Evolutionary conservation across 1,140 invertebrate genomes (phyloP), one percentile per base, ranked within the genome.

Genomic region (Caenorhabditis brenneri): DNA sequence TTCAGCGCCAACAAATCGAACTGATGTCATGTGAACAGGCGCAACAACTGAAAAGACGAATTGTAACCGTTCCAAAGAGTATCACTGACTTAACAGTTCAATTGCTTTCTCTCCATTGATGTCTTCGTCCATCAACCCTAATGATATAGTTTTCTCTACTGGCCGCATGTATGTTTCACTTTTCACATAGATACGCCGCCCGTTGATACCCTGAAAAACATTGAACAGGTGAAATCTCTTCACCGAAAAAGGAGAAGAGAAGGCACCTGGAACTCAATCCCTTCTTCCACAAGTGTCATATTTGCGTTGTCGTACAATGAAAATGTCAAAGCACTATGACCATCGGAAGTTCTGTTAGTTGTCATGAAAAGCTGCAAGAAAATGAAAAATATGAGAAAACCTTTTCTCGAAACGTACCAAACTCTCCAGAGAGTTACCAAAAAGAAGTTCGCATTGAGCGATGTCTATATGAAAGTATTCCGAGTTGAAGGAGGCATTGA

Each of bases 301-400:
- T 74, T 74, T 24, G 65, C 65, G n/a, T 74, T 74, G 36, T 74
- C 65, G 33, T 74, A 74, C 36, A 74, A 27, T 9, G 65, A 39
- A 46, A 74, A 74, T 12, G 65, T 74, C 27, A 74, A 29, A 42
- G 5, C 12, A 42, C 65, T 74, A n/a, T 74, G 65, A 9, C 65
- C 65, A 74, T 74, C 65, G 0, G 65, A 74, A 19, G 65, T 74
- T 74, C 65, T 74, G n/a, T 74, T 74, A 15, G 65, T 74, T 74
- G 65, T 74, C 65, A 74, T 74, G 22, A 42, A 74, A 42, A 74
- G 65, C 65, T 74, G 36, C 9, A 39, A 39, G 33, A 10, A 36
- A 24, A 42, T 42, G 0, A 74, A 19, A 19, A 42, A 42, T 46
- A 4, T 36, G 16, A 22, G 16, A 24, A 19, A 33, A 10, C 10